These are phyloP conservation scores for Catharus minimus DNA, from an alignment of 2,113 vertebrate genomes.

Conservation along the genomic window DNA sequence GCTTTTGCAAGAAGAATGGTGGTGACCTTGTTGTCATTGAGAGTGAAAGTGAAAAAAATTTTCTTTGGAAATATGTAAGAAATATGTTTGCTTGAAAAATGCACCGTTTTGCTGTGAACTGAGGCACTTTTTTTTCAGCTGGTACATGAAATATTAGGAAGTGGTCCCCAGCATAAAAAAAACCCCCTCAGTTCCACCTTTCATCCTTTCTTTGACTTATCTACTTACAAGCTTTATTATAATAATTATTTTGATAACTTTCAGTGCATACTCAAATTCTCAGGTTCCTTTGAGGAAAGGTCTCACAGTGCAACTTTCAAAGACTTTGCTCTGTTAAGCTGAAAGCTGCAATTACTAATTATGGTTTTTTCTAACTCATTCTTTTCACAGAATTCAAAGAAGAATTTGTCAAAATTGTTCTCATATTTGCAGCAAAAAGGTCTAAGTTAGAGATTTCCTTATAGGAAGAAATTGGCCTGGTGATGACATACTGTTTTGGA, in stretches of 20 bases:
- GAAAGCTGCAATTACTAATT: neutral
- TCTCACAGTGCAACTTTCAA: neutral
- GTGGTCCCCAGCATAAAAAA: neutral
- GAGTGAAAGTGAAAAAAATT: conserved; percentile 85
- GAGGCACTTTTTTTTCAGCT: neutral
- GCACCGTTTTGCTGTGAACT: neutral
- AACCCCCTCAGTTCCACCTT: neutral
- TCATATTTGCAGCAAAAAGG: neutral
- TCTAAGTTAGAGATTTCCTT: neutral
- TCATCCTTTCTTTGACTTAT: neutral
- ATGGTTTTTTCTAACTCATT: neutral
- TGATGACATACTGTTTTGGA: neutral
- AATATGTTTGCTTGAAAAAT: neutral
- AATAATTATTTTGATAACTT: neutral
- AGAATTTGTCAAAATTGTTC: neutral
- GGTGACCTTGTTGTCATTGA: conserved; percentile 85
- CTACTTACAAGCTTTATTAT: neutral
- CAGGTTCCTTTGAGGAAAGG: neutral
- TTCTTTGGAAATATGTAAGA: conserved; percentile 91
- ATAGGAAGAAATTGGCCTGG: neutral
- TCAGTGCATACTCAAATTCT: neutral
- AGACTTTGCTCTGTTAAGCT: neutral
- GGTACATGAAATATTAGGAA: neutral
- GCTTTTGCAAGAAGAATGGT: conserved; percentile 82
- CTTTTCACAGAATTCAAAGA: neutral